Evolutionary conservation across 2,797 vertebrate species (phyloP).

Genomic region (Myripristis murdjan): DNA sequence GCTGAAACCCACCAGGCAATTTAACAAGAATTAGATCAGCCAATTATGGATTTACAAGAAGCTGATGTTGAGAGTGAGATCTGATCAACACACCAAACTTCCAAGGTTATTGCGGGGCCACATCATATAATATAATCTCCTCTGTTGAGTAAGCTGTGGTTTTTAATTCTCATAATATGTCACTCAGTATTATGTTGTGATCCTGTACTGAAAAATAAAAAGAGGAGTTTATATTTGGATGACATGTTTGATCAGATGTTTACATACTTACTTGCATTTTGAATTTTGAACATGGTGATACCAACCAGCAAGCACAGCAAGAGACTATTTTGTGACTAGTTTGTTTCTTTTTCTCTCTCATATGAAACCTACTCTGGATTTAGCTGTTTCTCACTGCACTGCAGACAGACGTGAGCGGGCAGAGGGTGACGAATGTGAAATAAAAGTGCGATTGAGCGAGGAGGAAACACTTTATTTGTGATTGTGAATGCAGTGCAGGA

Average conservation of each 20-base stretch:
- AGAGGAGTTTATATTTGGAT: too few relatives aligned
- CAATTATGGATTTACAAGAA: constrained; percentile 43
- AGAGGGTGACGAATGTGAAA: constrained; percentile 45
- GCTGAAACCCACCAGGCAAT: constrained; percentile 45
- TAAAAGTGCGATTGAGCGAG: constrained; percentile 13
- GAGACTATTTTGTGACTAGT: constrained; percentile 1
- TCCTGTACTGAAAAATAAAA: neutral
- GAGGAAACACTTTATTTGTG: constrained; percentile 38
- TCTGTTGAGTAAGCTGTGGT: neutral
- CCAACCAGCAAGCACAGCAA: neutral
- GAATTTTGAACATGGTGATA: neutral
- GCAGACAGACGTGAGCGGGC: constrained; percentile 36
- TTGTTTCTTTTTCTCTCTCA: neutral
- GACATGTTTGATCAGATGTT: neutral
- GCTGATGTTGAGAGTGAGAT: constrained; percentile 35
- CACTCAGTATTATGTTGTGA: neutral
- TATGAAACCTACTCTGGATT: constrained; percentile 16
- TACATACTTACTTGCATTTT: neutral
- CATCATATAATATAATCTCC: neutral
- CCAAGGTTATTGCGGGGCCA: neutral
- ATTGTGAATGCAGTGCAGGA: constrained; percentile 11
- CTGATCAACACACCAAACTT: neutral
- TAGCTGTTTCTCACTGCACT: constrained; percentile 13
- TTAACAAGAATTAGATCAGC: constrained; percentile 35
- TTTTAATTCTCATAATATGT: neutral